These are phyloP conservation scores for Drosophila ustulata DNA, from an alignment of 2,888 invertebrate genomes.

Conservation along the genomic window DNA sequence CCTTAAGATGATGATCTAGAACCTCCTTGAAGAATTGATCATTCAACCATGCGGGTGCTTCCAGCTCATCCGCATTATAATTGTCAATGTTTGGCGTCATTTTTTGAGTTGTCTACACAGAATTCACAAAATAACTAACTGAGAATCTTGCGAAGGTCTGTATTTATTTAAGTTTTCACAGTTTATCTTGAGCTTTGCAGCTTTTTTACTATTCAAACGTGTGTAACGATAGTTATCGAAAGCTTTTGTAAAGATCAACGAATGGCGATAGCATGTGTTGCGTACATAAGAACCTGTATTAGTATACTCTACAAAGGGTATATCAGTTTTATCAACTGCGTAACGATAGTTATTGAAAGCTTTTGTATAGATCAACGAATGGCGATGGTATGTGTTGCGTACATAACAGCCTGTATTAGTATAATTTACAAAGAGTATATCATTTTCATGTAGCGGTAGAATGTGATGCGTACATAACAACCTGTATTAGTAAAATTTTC, in stretches of 20 bases:
- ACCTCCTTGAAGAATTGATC: slow-evolving; percentile 24
- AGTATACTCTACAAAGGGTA: no score
- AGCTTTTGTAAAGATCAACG: not conserved
- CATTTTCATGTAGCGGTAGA: no score
- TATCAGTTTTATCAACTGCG: no score
- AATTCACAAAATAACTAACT: slow-evolving; percentile 17
- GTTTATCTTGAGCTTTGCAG: slow-evolving; percentile 9
- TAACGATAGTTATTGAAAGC: slow-evolving; percentile 1
- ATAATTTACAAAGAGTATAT: no score
- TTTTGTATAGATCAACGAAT: not conserved
- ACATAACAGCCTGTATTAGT: no score
- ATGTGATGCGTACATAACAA: no score
- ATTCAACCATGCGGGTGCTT: slow-evolving; percentile 35
- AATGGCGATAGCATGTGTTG: no score
- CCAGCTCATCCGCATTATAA: slow-evolving; percentile 37
- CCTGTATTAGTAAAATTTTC: no score
- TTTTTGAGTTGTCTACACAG: not conserved
- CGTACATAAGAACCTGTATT: no score
- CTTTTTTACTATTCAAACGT: not conserved
- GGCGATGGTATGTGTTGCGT: no score
- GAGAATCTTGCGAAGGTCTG: not conserved
- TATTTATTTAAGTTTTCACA: slow-evolving; percentile 20
- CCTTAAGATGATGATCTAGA: slow-evolving; percentile 7
- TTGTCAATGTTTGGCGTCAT: slow-evolving; percentile 25
- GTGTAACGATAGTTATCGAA: not conserved